phyloP scores from a whole-genome alignment of 2,113 vertebrate genomes.

The Oncorhynchus masou region DNA sequence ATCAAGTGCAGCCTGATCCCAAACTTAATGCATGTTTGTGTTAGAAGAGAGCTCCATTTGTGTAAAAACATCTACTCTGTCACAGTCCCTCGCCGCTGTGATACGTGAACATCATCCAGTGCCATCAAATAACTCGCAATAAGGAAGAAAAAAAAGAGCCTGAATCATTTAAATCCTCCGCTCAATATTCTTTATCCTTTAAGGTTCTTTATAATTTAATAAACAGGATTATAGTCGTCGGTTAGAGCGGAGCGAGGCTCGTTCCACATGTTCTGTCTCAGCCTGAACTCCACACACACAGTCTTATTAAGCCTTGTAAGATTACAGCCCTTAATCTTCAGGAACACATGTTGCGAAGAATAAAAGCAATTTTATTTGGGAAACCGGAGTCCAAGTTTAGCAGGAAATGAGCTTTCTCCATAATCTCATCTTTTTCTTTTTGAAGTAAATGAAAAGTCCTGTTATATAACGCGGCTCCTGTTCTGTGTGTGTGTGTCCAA shows the following conservation, averaged over 20 bases:
- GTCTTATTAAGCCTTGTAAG: constrained; percentile 74
- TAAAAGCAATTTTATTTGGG: constrained; percentile 90
- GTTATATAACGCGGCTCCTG: constrained; percentile 51
- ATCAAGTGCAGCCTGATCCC: constrained; percentile 37
- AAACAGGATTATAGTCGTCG: constrained; percentile 81
- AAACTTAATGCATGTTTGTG: constrained; percentile 46
- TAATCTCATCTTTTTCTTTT: constrained; percentile 73
- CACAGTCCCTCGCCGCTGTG: constrained; percentile 59
- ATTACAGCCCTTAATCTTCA: constrained; percentile 84
- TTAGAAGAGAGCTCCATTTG: constrained; percentile 46
- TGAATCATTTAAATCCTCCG: constrained; percentile 77
- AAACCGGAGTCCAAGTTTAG: constrained; percentile 80
- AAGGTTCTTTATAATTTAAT: constrained; percentile 88
- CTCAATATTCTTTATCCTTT: constrained; percentile 82
- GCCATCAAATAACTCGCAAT: constrained; percentile 74
- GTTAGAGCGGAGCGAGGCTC: constrained; percentile 60
- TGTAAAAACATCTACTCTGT: constrained; percentile 54
- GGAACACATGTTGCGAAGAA: constrained; percentile 88
- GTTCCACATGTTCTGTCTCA: constrained; percentile 73
- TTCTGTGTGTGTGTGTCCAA: neutral
- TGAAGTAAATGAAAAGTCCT: constrained; percentile 70
- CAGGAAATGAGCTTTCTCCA: constrained; percentile 80
- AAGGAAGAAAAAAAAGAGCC: constrained; percentile 47
- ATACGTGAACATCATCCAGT: constrained; percentile 72
- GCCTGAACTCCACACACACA: constrained; percentile 67